A percentile compares a stretch with the other conserved stretches of the same genome.
Evolutionary conservation across 2,797 vertebrate species (phyloP).

Genomic region (Parauchenoglanis punctatus): DNA sequence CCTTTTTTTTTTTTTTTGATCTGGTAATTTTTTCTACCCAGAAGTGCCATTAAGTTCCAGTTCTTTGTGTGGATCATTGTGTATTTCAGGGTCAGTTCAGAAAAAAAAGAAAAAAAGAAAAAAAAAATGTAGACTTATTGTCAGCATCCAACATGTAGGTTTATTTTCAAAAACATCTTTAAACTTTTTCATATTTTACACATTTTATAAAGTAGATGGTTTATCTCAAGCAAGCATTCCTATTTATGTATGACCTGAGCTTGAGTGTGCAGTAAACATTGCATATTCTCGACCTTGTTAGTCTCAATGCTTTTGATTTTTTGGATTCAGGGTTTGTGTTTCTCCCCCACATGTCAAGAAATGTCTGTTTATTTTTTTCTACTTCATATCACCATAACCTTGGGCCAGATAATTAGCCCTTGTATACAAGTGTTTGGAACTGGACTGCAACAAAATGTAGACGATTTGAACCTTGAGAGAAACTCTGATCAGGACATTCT

Average conservation of each 20-base stretch:
- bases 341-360: neutral
- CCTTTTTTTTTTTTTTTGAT: neutral
- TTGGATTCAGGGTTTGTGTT: neutral
- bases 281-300: neutral
- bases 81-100: neutral
- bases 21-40: neutral
- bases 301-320: neutral
- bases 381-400: neutral
- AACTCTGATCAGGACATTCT: constrained; percentile 15
- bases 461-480: neutral
- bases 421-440: neutral
- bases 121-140: neutral
- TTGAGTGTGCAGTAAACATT: neutral
- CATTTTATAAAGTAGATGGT: neutral
- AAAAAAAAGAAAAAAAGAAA: neutral
- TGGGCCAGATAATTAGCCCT: neutral
- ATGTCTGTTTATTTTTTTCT: neutral
- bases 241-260: neutral
- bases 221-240: neutral
- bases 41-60: neutral
- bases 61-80: neutral
- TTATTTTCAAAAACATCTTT: neutral
- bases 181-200: neutral
- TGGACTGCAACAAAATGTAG: neutral
- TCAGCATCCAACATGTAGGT: neutral